A percentile compares a stretch with the other conserved stretches of the same genome.
Evolutionary conservation across 2,888 invertebrate species (phyloP).

Genomic region (Smittia aterrima): DNA sequence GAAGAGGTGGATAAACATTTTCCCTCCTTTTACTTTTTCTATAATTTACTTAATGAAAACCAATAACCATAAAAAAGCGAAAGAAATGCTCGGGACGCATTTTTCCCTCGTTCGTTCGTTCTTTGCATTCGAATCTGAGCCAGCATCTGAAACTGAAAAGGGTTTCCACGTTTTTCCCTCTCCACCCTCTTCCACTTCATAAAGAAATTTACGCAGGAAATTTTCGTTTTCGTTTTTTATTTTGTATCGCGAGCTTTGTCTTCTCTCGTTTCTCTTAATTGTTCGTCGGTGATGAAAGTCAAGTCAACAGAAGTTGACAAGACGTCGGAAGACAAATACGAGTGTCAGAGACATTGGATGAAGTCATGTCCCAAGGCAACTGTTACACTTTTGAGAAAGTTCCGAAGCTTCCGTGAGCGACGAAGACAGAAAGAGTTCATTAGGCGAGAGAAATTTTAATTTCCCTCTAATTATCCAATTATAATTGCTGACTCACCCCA

Average conservation of each 20-base stretch:
- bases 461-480: slow-evolving; percentile 34
- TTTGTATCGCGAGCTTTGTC: too few relatives aligned
- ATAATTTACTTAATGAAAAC: slow-evolving; percentile 40
- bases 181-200: too few relatives aligned
- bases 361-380: too few relatives aligned
- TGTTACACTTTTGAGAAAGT: not conserved
- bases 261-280: too few relatives aligned
- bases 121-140: not conserved
- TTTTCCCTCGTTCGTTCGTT: slow-evolving; percentile 4
- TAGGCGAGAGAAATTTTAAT: slow-evolving; percentile 13
- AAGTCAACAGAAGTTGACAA: too few relatives aligned
- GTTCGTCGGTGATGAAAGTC: too few relatives aligned
- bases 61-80: slow-evolving; percentile 38
- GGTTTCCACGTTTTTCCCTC: too few relatives aligned
- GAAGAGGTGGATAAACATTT: not conserved
- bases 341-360: too few relatives aligned
- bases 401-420: not conserved
- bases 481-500: slow-evolving; percentile 16
- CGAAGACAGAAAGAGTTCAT: not conserved
- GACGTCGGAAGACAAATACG: too few relatives aligned
- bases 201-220: too few relatives aligned
- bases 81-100: slow-evolving; percentile 12
- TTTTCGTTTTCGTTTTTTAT: too few relatives aligned
- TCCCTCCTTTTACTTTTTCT: slow-evolving; percentile 2
- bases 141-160: not conserved